Conservation (phyloP, 2,888 invertebrate genomes). For the Andrena hattorfiana region DNA sequence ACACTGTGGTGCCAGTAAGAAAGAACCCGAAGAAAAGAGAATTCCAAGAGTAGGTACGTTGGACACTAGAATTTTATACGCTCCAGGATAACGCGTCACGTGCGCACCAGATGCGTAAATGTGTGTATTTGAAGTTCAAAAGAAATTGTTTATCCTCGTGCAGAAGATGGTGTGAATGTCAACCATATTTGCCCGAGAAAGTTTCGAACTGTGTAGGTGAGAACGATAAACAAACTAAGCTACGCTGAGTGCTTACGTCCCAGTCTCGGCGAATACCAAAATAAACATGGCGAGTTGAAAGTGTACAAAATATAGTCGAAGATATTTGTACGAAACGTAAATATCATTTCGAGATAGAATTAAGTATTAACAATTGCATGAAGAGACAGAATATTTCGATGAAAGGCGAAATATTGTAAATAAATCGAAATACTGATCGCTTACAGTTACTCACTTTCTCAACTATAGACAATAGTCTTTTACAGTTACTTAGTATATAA, state of each 20-base stretch:
- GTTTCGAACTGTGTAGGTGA: constrained; percentile 22
- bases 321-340: too few species aligned
- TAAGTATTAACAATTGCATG: too few species aligned
- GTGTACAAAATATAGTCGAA: neutral
- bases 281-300: constrained; percentile 3
- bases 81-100: constrained; percentile 20
- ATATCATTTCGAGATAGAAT: too few species aligned
- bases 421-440: too few species aligned
- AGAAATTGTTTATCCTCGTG: constrained; percentile 36
- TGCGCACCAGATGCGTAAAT: constrained; percentile 22
- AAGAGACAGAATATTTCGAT: too few species aligned
- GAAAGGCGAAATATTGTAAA: too few species aligned
- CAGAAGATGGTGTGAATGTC: constrained; percentile 25
- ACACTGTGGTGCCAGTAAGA: too few species aligned
- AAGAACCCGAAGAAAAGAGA: neutral
- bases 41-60: neutral
- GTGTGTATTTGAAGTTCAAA: constrained; percentile 14
- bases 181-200: constrained; percentile 14
- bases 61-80: neutral
- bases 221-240: constrained; percentile 35
- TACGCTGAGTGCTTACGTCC: neutral
- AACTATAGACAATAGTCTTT: too few species aligned
- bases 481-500: too few species aligned
- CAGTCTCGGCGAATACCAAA: neutral
- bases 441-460: too few species aligned